phyloP scores from a whole-genome alignment of 2,888 invertebrate species.

The Eupithecia exiguata region DNA sequence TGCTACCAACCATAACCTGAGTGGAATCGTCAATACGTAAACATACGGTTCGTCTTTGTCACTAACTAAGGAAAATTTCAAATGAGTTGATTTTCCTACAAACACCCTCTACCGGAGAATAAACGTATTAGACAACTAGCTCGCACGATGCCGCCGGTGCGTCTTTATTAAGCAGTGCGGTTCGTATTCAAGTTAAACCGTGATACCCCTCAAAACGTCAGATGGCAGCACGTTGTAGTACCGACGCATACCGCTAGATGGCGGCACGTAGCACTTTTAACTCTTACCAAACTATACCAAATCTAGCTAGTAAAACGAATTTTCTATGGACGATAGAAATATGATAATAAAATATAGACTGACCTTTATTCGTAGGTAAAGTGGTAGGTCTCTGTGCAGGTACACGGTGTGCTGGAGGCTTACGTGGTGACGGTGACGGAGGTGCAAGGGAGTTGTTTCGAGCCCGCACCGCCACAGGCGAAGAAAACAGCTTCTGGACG shows the following conservation, averaged over 20 bases:
- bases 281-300: neutral
- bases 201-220: conserved; percentile 18
- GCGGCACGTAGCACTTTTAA: conserved; percentile 10
- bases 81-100: conserved; percentile 15
- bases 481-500: conserved; percentile 75
- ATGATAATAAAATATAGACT: conserved; percentile 31
- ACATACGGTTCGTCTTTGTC: neutral
- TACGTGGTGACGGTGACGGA: conserved; percentile 74
- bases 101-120: conserved; percentile 24
- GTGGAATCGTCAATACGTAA: neutral
- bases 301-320: neutral
- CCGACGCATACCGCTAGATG: conserved; percentile 13
- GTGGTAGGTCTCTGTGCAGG: conserved; percentile 76
- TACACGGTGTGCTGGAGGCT: conserved; percentile 68
- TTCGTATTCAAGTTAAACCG: neutral
- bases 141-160: neutral
- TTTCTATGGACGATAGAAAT: neutral
- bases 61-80: neutral
- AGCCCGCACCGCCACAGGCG: conserved; percentile 74
- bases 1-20: neutral
- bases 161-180: neutral
- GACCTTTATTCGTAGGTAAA: conserved; percentile 74
- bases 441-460: conserved; percentile 72
- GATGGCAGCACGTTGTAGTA: conserved; percentile 39
- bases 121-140: neutral